Conservation (phyloP, 2,113 vertebrate genomes). For the Xiphorhynchus elegans region DNA sequence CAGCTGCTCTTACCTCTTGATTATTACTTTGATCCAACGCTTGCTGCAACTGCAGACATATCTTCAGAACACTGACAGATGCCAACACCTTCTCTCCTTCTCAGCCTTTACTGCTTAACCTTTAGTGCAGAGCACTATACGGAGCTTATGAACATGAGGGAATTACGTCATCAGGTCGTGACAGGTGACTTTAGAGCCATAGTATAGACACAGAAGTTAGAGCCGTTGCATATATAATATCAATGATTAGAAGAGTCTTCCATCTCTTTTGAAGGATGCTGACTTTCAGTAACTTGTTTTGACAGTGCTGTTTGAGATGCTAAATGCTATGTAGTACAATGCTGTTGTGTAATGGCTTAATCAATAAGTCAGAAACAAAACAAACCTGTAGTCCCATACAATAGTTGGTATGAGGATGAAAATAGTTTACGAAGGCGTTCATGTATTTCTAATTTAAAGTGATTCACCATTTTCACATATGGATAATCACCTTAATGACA, state of each 20-base stretch:
- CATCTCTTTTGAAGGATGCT: neutral
- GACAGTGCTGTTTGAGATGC: neutral
- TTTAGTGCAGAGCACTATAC: neutral
- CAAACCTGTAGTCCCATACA: neutral
- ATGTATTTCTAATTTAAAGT: constrained; percentile 9
- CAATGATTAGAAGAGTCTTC: neutral
- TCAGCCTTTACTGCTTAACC: neutral
- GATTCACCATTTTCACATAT: neutral
- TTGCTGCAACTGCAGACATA: neutral
- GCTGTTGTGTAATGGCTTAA: neutral
- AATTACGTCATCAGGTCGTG: neutral
- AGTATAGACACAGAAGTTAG: neutral
- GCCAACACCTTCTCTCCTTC: neutral
- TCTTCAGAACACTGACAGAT: neutral
- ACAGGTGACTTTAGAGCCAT: neutral
- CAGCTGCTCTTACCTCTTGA: neutral
- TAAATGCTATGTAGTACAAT: neutral
- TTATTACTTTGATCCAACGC: neutral
- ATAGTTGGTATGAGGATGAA: neutral
- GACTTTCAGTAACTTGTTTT: neutral
- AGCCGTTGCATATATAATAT: neutral
- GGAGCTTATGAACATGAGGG: neutral
- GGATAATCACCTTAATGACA: neutral
- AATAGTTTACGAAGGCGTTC: neutral
- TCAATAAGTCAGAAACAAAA: neutral